These are phyloP conservation scores for Myxocyprinus asiaticus DNA, from an alignment of 2,113 vertebrate species.

Conservation along the genomic window DNA sequence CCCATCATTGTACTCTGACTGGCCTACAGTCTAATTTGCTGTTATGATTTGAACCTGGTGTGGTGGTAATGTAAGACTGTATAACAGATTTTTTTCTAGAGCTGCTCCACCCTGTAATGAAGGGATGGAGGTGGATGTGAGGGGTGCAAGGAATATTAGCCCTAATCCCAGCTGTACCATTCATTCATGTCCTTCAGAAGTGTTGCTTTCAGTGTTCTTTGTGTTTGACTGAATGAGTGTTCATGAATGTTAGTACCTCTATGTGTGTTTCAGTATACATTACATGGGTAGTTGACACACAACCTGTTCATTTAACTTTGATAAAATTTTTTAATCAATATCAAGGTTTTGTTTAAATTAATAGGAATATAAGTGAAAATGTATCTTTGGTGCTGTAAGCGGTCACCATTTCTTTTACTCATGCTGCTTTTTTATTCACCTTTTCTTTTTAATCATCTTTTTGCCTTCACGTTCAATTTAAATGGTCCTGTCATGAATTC, in stretches of 20 bases:
- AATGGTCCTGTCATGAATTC: too few species aligned
- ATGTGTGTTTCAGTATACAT: background rate
- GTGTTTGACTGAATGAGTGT: background rate
- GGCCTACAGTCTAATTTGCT: constrained; percentile 69
- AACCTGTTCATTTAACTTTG: too few species aligned
- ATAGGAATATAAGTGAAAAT: too few species aligned
- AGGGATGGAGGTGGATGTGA: constrained; percentile 52
- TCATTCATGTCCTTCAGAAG: constrained; percentile 18
- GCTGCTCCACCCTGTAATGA: constrained; percentile 48
- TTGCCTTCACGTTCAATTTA: too few species aligned
- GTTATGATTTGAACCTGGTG: constrained; percentile 70
- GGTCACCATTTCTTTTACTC: too few species aligned
- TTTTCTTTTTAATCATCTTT: too few species aligned
- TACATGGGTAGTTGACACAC: background rate
- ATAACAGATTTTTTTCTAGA: constrained; percentile 69
- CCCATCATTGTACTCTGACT: constrained; percentile 63
- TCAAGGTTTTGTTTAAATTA: too few species aligned
- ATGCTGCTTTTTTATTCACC: too few species aligned
- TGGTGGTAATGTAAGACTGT: constrained; percentile 62
- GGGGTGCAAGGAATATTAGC: constrained; percentile 40
- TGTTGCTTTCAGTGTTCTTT: background rate
- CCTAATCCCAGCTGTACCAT: constrained; percentile 11
- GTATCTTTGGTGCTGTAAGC: too few species aligned
- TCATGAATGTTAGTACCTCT: background rate
- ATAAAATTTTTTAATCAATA: too few species aligned